Percentiles rank a stretch among this genome's conserved stretches.
These are phyloP conservation scores for Enteromius anoplus DNA, from an alignment of 2,797 vertebrate species.

Conservation along the genomic window DNA sequence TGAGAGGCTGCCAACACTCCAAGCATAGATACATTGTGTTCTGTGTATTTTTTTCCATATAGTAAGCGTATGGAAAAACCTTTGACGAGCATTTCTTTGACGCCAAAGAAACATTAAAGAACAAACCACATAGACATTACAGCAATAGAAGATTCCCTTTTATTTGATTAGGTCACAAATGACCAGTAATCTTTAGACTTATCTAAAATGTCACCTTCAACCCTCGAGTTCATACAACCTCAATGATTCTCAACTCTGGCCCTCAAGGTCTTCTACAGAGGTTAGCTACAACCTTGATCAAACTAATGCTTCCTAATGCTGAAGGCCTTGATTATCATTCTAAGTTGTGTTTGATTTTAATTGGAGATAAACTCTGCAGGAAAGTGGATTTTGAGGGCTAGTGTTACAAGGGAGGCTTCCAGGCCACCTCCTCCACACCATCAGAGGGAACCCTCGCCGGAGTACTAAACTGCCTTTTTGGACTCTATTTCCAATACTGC, in stretches of 20 bases:
- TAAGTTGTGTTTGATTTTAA: not conserved
- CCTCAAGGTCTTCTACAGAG: not conserved
- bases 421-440: too few relatives aligned
- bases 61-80: slow-evolving; percentile 41
- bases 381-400: too few relatives aligned
- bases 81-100: slow-evolving; percentile 4
- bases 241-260: not conserved
- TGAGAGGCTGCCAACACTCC: slow-evolving; percentile 32
- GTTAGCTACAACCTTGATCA: not conserved
- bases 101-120: not conserved
- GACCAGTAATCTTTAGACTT: not conserved
- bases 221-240: not conserved
- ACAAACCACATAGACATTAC: not conserved
- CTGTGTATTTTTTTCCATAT: slow-evolving; percentile 21
- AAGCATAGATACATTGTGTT: slow-evolving; percentile 28
- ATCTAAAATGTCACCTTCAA: not conserved
- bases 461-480: too few relatives aligned
- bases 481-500: too few relatives aligned
- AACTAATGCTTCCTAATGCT: not conserved
- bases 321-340: not conserved
- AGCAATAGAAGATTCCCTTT: not conserved
- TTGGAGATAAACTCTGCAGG: not conserved
- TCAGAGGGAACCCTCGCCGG: too few relatives aligned
- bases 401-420: too few relatives aligned
- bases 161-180: not conserved